A percentile compares a stretch with the other conserved stretches of the same genome.
Conservation (phyloP, 2,113 vertebrate genomes). For the Toxotes chatareus region DNA sequence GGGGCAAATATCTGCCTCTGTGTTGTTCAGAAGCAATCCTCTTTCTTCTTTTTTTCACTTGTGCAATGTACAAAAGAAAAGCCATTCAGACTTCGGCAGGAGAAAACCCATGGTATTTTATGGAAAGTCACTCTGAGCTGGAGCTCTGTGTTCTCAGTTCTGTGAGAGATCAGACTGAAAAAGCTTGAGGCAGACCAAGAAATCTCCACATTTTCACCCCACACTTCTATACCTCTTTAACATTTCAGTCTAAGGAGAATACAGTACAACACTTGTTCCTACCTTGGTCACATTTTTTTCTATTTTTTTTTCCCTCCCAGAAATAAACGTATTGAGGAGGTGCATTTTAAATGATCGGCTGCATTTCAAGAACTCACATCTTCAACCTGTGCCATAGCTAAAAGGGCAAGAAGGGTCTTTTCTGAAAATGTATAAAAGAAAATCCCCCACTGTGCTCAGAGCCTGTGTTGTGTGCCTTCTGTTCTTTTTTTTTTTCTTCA, state of each 20-base stretch:
- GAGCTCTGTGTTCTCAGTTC: constrained; percentile 38
- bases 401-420: constrained; percentile 27
- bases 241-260: constrained; percentile 34
- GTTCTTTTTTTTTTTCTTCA: constrained; percentile 41
- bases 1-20: constrained; percentile 34
- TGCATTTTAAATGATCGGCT: constrained; percentile 49
- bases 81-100: constrained; percentile 7
- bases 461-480: constrained; percentile 19
- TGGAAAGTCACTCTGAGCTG: constrained; percentile 46
- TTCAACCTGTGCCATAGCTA: constrained; percentile 3
- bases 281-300: constrained; percentile 27
- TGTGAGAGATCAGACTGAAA: constrained; percentile 52
- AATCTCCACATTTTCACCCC: constrained; percentile 41
- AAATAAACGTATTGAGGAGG: constrained; percentile 25
- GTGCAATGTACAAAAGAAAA: constrained; percentile 10
- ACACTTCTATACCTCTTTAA: constrained; percentile 34
- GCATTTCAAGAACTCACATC: constrained; percentile 35
- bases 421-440: constrained; percentile 35
- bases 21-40: constrained; percentile 17
- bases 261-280: constrained; percentile 14
- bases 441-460: constrained; percentile 16
- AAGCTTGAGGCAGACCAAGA: constrained; percentile 44
- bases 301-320: no score
- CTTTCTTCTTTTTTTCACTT: constrained; percentile 25
- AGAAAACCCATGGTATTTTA: constrained; percentile 30